phyloP scores from a whole-genome alignment of 2,888 invertebrate species.

The Hydropsyche betteni region DNA sequence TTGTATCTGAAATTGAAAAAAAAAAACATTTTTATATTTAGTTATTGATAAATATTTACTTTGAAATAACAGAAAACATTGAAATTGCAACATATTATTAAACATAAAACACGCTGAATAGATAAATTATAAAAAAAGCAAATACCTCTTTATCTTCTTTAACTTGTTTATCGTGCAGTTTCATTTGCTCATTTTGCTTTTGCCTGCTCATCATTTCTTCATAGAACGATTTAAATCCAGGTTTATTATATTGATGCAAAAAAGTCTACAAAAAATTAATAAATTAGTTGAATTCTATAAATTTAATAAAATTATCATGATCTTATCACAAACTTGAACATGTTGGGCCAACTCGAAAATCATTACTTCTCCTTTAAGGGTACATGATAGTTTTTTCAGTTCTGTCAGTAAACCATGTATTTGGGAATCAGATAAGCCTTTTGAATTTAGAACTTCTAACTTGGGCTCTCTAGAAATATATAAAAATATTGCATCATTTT shows the following conservation, averaged over 20 bases:
- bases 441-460: slow-evolving; percentile 76
- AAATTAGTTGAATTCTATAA: slow-evolving; percentile 5
- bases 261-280: slow-evolving; percentile 68
- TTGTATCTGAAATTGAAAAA: slow-evolving; percentile 63
- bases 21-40: slow-evolving; percentile 37
- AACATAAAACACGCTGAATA: slow-evolving; percentile 48
- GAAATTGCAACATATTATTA: background rate
- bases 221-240: slow-evolving; percentile 83
- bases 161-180: slow-evolving; percentile 69
- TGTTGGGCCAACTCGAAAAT: slow-evolving; percentile 84
- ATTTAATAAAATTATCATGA: background rate
- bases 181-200: slow-evolving; percentile 71
- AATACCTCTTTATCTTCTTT: slow-evolving; percentile 73
- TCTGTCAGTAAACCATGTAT: slow-evolving; percentile 70
- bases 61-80: slow-evolving; percentile 13
- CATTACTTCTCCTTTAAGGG: slow-evolving; percentile 82
- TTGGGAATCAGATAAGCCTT: slow-evolving; percentile 80
- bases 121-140: slow-evolving; percentile 40
- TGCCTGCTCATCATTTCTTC: slow-evolving; percentile 87
- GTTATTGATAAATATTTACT: slow-evolving; percentile 23
- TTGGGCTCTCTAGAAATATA: slow-evolving; percentile 70
- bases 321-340: slow-evolving; percentile 66
- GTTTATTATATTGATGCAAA: slow-evolving; percentile 82
- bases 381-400: slow-evolving; percentile 67
- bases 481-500: background rate